phyloP scores from a whole-genome alignment of 2,888 invertebrate genomes.

The Eurois occulta region DNA sequence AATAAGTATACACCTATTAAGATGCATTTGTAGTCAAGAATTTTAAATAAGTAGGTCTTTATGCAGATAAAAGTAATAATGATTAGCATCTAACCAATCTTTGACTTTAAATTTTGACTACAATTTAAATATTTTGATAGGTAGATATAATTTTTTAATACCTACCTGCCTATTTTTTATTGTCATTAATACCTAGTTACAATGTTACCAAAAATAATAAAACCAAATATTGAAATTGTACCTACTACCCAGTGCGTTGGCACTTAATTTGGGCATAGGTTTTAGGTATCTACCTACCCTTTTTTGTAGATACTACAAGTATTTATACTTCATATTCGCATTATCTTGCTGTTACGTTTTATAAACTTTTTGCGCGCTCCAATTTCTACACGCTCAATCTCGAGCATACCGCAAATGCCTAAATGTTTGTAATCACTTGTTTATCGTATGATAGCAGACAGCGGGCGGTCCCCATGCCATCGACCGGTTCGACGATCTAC shows the following conservation, averaged over 20 bases:
- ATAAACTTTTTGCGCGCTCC: constrained; percentile 27
- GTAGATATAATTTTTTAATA: background rate
- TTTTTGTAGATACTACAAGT: background rate
- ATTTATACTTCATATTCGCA: background rate
- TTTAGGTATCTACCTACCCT: background rate
- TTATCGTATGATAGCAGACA: constrained; percentile 70
- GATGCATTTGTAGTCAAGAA: constrained; percentile 39
- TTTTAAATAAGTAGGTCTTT: constrained; percentile 11
- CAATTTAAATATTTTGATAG: constrained; percentile 20
- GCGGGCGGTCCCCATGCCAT: constrained; percentile 69
- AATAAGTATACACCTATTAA: background rate
- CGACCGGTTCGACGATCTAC: constrained; percentile 77
- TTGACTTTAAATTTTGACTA: background rate
- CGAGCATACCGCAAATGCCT: constrained; percentile 42
- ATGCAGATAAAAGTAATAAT: constrained; percentile 13
- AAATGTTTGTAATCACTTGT: constrained; percentile 61
- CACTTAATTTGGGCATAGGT: background rate
- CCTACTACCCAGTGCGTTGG: too few species aligned
- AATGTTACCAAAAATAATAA: too few species aligned
- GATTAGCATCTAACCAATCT: background rate
- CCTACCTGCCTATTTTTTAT: background rate
- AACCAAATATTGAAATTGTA: too few species aligned
- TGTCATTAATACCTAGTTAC: background rate
- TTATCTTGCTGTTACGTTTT: background rate
- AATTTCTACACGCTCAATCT: constrained; percentile 17